phyloP scores from a whole-genome alignment of 2,797 vertebrate species.

The Zonotrichia albicollis region DNA sequence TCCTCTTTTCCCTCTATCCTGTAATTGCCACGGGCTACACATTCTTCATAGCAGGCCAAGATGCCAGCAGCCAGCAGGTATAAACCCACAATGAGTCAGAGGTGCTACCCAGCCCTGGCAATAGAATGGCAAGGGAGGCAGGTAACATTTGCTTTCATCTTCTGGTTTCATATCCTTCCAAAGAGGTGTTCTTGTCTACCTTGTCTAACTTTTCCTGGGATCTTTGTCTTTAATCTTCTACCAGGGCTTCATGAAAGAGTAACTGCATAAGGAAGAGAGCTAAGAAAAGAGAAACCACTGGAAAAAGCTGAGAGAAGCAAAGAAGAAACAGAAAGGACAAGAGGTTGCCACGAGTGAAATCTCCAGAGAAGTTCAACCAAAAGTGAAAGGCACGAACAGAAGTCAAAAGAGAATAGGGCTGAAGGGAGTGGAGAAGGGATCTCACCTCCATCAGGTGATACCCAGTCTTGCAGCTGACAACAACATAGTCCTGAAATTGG shows the following conservation, averaged over 20 bases:
- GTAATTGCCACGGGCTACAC: neutral
- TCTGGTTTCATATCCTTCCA: neutral
- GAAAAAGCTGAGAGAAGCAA: neutral
- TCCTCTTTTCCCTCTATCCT: neutral
- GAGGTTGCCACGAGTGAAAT: neutral
- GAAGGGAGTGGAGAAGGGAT: neutral
- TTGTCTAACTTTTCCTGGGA: neutral
- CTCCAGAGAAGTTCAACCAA: neutral
- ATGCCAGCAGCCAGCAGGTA: neutral
- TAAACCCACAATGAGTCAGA: neutral
- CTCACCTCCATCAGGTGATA: slow-evolving; percentile 78
- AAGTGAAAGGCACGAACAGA: neutral
- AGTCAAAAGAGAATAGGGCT: neutral
- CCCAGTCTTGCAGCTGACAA: slow-evolving; percentile 74
- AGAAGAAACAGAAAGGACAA: neutral
- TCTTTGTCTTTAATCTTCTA: neutral
- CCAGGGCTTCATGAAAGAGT: neutral
- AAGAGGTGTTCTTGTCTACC: neutral
- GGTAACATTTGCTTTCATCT: neutral
- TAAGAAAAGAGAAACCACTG: neutral
- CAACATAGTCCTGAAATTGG: slow-evolving; percentile 74
- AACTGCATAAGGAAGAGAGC: neutral
- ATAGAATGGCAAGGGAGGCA: neutral
- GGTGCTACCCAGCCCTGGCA: neutral
- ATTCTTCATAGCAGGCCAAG: neutral